Base-by-base conservation (phyloP, 2,797 vertebrate genomes). In the Toxotes lorentzi region DNA sequence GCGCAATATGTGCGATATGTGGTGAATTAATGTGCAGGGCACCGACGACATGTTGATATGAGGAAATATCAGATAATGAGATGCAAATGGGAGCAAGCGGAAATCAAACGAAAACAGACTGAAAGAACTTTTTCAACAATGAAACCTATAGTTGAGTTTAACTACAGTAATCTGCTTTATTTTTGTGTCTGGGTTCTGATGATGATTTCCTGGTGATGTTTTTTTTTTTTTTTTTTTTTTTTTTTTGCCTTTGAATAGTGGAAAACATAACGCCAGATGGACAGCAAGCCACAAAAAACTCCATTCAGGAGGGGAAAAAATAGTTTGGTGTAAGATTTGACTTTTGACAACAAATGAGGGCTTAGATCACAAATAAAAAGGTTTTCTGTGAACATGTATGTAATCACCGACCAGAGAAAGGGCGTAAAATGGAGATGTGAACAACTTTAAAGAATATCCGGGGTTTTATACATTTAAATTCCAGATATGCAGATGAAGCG, bases 11-110 rank as follows among this genome's bases (percentile, higher is more conserved):
- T 69, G 43, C 57, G 19, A 60, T 53, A 23, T 68, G 38, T 21
- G 51, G 1, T 10, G 14, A 43, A 67, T 70, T 35, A 27, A 59
- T 34, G 12, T 40, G 7, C 41, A 5, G 1, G 24, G 21, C 76
- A 45, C 50, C 47, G 23, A 51, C 5, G 11, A 58, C 23, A 19
- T 11, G 47, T 16, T 32, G 23, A 68, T 63, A 35, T 67, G 76
- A 21, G 30, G 62, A 60, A 27, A 50, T n/a, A 59, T 69, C 40
- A 66, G 10, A 51, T 56, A 40, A 53, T 70, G 21, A 64, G 21
- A 76, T 53, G 74, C 62, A 85, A 83, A 80, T 63, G 45, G 2
- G 1, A 40, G n/a, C 47, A 51, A 12, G 38, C 19, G 3, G 32
- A 41, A 60, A 77, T 2, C 21, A 61, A 76, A 74, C 57, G 24